A percentile compares a stretch with the other conserved stretches of the same genome.
These are phyloP conservation scores for Bovichtus diacanthus DNA, from an alignment of 2,797 vertebrate species.

Conservation along the genomic window DNA sequence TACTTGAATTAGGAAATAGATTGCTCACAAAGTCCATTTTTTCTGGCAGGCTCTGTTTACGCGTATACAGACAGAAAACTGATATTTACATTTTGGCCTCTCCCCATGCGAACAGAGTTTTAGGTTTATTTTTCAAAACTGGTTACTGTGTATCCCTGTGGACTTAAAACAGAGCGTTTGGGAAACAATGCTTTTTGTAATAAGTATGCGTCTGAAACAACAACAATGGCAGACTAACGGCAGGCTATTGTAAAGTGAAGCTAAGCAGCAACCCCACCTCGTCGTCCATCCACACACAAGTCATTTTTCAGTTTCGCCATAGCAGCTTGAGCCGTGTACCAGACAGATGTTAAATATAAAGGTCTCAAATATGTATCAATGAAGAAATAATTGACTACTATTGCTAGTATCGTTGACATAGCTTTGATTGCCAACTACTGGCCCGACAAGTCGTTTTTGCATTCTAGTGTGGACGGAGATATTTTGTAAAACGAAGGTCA, in stretches of 20 bases:
- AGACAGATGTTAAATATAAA: too few relatives aligned
- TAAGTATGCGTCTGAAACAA: too few relatives aligned
- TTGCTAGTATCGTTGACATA: neutral
- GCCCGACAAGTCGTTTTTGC: neutral
- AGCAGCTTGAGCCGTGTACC: too few relatives aligned
- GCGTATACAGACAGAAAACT: neutral
- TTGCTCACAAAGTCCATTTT: conserved; percentile 13
- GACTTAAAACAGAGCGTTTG: neutral
- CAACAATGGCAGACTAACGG: too few relatives aligned
- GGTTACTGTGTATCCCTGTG: neutral
- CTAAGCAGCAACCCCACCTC: too few relatives aligned
- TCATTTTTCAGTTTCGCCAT: too few relatives aligned
- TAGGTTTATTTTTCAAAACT: neutral
- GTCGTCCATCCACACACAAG: too few relatives aligned
- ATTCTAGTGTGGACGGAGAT: neutral
- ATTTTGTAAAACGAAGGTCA: neutral
- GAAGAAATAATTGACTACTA: too few relatives aligned
- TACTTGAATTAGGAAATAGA: neutral
- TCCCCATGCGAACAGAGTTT: neutral
- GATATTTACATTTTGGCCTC: neutral
- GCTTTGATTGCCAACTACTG: neutral
- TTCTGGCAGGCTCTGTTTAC: neutral
- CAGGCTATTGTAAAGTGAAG: too few relatives aligned
- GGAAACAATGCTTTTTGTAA: neutral
- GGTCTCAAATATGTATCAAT: too few relatives aligned